These are phyloP conservation scores for Laothoe populi DNA, from an alignment of 2,888 invertebrate genomes.

Conservation along the genomic window DNA sequence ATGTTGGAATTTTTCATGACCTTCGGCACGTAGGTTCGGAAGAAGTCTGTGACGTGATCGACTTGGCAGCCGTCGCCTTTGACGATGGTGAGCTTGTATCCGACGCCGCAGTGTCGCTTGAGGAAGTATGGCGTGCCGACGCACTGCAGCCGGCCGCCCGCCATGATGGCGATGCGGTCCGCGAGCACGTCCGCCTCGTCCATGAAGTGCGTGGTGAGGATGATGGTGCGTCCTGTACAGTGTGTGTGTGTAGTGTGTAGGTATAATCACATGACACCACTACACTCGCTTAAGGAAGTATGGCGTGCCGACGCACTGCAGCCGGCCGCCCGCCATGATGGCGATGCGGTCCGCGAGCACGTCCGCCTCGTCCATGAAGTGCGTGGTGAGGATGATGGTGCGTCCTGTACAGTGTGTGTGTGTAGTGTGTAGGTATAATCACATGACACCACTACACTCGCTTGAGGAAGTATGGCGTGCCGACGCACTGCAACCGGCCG, in stretches of 20 bases:
- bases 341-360: too few species aligned
- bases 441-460: too few species aligned
- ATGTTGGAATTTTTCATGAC: conserved; percentile 89
- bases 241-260: conserved; percentile 65
- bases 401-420: too few species aligned
- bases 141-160: conserved; percentile 91
- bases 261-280: too few species aligned
- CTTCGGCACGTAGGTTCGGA: conserved; percentile 87
- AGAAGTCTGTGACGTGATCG: conserved; percentile 79
- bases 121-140: conserved; percentile 92
- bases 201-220: conserved; percentile 95
- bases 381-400: too few species aligned
- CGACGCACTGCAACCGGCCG: too few species aligned
- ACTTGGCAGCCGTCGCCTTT: conserved; percentile 65
- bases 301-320: too few species aligned
- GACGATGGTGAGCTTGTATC: conserved; percentile 90
- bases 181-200: conserved; percentile 95
- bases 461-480: too few species aligned
- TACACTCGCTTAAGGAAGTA: too few species aligned
- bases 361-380: too few species aligned
- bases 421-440: too few species aligned
- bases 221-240: conserved; percentile 88
- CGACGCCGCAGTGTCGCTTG: conserved; percentile 94
- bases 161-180: conserved; percentile 95
- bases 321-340: too few species aligned